Evolutionary conservation across 2,113 vertebrate species (phyloP), one percentile per base, ranked within the genome.

Genomic region (Corythoichthys intestinalis): DNA sequence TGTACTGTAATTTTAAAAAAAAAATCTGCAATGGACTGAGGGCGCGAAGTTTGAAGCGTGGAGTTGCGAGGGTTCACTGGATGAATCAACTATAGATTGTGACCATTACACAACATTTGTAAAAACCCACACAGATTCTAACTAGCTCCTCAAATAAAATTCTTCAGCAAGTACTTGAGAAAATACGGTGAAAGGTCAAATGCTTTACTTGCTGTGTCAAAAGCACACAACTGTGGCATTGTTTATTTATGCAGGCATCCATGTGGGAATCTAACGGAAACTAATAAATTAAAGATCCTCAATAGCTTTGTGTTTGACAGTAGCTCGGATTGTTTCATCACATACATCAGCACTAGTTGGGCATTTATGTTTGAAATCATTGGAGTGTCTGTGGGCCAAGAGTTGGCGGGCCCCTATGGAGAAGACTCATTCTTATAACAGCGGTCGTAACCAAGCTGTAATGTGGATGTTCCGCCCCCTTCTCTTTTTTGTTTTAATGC

Each of bases 251-350:
- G 70, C 34, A 53, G 0, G 68, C 50, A 20, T 54, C 41, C 9
- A 65, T 37, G 54, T 63, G 70, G 71, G 57, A 74, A 72, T 65
- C 60, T 44, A 44, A 44, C 41, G 71, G 57, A 74, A 72, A 66
- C 64, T 28, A 28, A 28, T 28, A 71, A 68, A 81, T 80, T 50
- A 59, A 44, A 47, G 28, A 79, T 64, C 41, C 38, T 65, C 50
- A 7, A 14, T 66, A 39, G 73, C 52, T 66, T 62, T 65, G 56
- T 58, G 28, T 80, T 79, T 73, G 66, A 71, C 28, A 44, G 5
- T 57, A 75, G 70, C 66, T 65, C 10, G 7, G 50, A 72, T 69
- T 48, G 75, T 68, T 83, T 78, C 74, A 67, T 49, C 14, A 74
- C 46, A 61, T 54, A 56, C 56, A 58, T 61, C 65, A 41, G 65